These are phyloP conservation scores for Acrocephalus scirpaceus DNA, from an alignment of 2,797 vertebrate species.

Conservation along the genomic window DNA sequence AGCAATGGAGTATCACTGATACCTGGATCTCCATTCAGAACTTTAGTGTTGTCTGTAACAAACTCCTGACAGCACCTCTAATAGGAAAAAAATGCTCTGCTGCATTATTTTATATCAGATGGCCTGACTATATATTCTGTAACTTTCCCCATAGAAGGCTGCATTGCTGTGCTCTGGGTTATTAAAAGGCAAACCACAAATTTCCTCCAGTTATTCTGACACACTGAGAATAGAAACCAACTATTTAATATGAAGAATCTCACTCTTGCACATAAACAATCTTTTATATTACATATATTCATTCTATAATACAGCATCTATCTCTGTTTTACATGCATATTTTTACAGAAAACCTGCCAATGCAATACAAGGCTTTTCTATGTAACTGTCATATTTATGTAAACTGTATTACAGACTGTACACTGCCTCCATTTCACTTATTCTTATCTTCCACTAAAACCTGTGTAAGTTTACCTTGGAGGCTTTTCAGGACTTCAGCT, in stretches of 20 bases:
- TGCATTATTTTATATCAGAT: not conserved
- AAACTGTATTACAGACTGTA: not conserved
- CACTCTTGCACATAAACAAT: not conserved
- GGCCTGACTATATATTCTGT: not conserved
- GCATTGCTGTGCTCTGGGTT: not conserved
- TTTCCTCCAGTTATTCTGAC: not conserved
- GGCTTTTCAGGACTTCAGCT: not conserved
- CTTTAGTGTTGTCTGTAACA: not conserved
- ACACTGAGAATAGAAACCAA: not conserved
- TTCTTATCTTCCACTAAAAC: constrained; percentile 1
- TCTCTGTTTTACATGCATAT: not conserved
- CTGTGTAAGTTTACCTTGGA: not conserved
- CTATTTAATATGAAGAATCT: not conserved
- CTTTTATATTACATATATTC: not conserved
- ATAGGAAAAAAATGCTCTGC: not conserved
- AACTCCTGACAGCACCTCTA: not conserved
- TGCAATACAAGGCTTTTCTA: not conserved
- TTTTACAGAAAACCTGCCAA: not conserved
- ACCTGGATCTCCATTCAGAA: not conserved
- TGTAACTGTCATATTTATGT: not conserved
- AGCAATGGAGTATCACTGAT: not conserved
- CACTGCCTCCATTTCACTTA: not conserved
- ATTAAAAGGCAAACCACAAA: not conserved
- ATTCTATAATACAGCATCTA: not conserved
- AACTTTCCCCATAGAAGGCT: not conserved